Base-by-base conservation (phyloP, 1,140 invertebrate species). In the Euura saliciscinereae region DNA sequence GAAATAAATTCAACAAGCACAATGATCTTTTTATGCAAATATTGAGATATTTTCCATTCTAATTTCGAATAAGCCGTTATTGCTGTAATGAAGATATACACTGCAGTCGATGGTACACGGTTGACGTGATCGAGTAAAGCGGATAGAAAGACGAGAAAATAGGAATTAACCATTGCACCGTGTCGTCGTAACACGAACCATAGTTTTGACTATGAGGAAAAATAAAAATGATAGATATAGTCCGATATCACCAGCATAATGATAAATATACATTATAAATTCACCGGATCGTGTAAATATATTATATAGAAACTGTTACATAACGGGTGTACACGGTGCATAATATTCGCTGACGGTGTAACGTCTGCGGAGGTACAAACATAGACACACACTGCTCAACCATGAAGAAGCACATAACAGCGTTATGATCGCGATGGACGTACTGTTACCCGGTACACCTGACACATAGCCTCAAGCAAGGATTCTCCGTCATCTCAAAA, bases 361-460 rank as follows among this genome's bases (percentile, higher is more conserved):
- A 28, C 28, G 28, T 28, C 28, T n/a, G n/a, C 28, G 28, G 28
- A 28, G 28, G 28, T 11, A 59, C 13, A 59, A 4, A 59, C 51
- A 59, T 59, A 59, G 10, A 59, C 8, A 44, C 11, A 43, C 68
- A 69, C 11, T 69, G 68, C 28, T 44, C 68, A 69, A 69, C 43
- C 68, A 69, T 69, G 68, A 69, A 69, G 68, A 69, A 69, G 68
- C 68, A 44, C 43, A 69, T 69, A 69, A 69, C 68, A 69, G 68
- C 28, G 45, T 42, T 69, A 69, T 69, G 68, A 46, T 44, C 68
- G 45, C 13, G 10, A 13, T 42, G 51, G 13, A 69, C n/a, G 28
- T 69, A 69, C 68, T 69, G 68, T 69, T 69, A 69, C 10, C 68
- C 44, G 68, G 28, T 69, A 45, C 11, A 43, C 68, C 51, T 59